Evolutionary conservation across 1,140 invertebrate species (phyloP).

Genomic region (Temnothorax longispinosus): DNA sequence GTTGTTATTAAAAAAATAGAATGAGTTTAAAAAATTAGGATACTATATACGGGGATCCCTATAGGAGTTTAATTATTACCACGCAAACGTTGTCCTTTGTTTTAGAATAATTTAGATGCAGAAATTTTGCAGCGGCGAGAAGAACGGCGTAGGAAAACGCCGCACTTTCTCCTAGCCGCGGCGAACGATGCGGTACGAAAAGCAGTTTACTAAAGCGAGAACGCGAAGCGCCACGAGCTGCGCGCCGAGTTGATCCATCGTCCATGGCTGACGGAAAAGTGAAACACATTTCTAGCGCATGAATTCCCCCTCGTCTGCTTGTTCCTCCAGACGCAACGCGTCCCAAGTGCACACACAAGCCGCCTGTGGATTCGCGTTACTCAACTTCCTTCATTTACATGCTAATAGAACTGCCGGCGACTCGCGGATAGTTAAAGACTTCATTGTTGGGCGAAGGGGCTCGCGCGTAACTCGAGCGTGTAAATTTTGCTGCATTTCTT

Average conservation of each 20-base stretch:
- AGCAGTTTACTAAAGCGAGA: slow-evolving; percentile 52
- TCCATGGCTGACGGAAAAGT: slow-evolving; percentile 26
- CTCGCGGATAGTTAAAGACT: slow-evolving; percentile 65
- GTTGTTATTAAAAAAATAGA: not conserved
- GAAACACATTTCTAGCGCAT: slow-evolving; percentile 50
- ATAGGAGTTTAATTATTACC: not conserved
- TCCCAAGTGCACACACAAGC: slow-evolving; percentile 2
- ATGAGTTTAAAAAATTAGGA: not conserved
- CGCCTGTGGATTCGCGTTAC: slow-evolving; percentile 30
- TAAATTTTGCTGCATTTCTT: slow-evolving; percentile 59
- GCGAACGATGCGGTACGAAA: slow-evolving; percentile 47
- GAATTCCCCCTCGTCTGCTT: not conserved
- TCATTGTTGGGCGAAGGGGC: slow-evolving; percentile 59
- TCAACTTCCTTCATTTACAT: slow-evolving; percentile 69
- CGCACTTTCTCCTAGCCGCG: slow-evolving; percentile 57
- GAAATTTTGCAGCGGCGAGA: not conserved
- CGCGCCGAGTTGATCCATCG: slow-evolving; percentile 24
- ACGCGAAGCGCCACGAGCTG: slow-evolving; percentile 30
- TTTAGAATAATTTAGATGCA: not conserved
- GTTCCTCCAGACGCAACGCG: not conserved
- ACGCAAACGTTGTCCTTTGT: not conserved
- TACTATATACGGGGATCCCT: too few relatives aligned
- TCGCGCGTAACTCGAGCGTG: slow-evolving; percentile 57
- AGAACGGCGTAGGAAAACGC: slow-evolving; percentile 40
- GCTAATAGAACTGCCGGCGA: slow-evolving; percentile 53